A percentile compares a stretch with the other conserved stretches of the same genome.
Evolutionary conservation across 2,113 vertebrate genomes (phyloP).

Genomic region (Campylomormyrus numenius): DNA sequence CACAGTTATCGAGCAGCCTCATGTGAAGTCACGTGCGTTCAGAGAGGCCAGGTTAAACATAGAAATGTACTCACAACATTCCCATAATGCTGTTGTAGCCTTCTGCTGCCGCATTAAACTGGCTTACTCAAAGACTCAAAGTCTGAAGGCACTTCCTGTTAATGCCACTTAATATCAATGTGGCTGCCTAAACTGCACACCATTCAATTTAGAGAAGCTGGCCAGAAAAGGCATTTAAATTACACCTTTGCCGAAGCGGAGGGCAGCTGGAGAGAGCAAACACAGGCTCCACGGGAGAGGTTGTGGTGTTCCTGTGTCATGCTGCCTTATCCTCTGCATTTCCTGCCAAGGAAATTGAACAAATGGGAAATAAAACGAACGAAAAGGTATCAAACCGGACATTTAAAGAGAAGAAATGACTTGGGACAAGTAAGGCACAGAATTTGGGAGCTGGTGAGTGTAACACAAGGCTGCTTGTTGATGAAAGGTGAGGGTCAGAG

Average conservation of each 20-base stretch:
- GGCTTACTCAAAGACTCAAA: background rate
- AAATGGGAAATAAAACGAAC: background rate
- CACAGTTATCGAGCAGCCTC: background rate
- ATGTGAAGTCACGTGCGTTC: background rate
- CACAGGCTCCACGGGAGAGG: background rate
- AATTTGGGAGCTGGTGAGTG: background rate
- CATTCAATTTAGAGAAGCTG: background rate
- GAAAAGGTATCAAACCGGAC: background rate
- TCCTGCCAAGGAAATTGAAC: background rate
- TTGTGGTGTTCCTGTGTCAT: background rate
- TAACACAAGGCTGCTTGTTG: background rate
- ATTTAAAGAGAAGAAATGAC: background rate
- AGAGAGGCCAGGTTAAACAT: background rate
- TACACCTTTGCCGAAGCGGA: background rate
- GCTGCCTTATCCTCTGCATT: background rate
- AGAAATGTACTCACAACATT: background rate
- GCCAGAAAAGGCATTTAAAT: background rate
- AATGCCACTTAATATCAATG: background rate
- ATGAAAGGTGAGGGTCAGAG: background rate
- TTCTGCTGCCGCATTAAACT: background rate
- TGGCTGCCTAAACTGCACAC: background rate
- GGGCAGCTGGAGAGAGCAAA: background rate
- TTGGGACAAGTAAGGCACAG: background rate
- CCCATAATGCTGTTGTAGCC: background rate
- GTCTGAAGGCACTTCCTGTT: background rate